Evolutionary conservation across 2,113 vertebrate genomes (phyloP), one percentile per base, ranked within the genome.

Genomic region (Tragelaphus imberbis): DNA sequence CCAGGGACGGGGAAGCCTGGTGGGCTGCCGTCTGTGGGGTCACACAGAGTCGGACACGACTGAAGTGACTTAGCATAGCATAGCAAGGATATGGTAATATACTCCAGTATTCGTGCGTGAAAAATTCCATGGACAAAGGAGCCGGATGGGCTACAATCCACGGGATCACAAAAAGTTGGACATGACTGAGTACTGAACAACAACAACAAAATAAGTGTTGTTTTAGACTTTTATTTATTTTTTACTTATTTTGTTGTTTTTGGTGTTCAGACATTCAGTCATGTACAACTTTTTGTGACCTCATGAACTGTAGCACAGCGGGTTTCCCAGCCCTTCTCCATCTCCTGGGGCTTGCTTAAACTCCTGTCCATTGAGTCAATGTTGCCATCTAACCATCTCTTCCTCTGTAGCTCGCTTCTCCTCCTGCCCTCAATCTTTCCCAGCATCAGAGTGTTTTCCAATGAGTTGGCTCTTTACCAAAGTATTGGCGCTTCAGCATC

Each of bases 131-230:
- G 68, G 21, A 25, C 10, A 75, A 40, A 75, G 68, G 36, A 75
- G 36, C 36, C 36, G 6, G 21, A 40, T 75, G 68, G n/a, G 36
- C 36, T 68, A 36, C 8, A 68, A 21, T 40, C 36, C 68, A 40
- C 0, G 0, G 36, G 5, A 6, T 25, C 5, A 0, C 36, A 40
- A 75, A 75, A 10, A 40, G n/a, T 3, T 23, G 21, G 36, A 40
- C 68, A 40, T 40, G 68, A 75, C 36, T 40, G 36, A 40, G 68
- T 0, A 40, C 21, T 23, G 11, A 36, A n/a, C 16, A 68, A 5
- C 17, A 61, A n/a, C 16, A 68, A 68, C 33, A 68, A 68, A 11
- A 68, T 68, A 36, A 68, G 33, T 9, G 1, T 36, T 68, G 33
- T 68, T 17, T 68, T 68, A 68, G 17, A 68, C 8, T 68, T n/a